phyloP scores from a whole-genome alignment of 2,113 vertebrate species.

The Triplophysa tibetana region DNA sequence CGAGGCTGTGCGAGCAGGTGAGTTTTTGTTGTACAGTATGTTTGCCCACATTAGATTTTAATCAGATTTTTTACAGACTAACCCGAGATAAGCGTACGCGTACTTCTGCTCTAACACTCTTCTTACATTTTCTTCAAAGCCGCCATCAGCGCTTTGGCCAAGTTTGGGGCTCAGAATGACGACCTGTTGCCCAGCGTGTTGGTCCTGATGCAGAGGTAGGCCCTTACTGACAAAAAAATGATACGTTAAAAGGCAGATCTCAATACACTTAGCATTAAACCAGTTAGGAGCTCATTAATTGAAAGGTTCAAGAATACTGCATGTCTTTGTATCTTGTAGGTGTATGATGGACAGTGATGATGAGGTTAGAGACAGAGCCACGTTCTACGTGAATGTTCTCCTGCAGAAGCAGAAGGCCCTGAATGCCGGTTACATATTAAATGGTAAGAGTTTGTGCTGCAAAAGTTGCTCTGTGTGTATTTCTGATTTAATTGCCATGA shows the following conservation, averaged over 20 bases:
- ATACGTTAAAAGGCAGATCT: not conserved
- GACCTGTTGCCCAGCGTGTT: conserved; percentile 92
- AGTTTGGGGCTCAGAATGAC: conserved; percentile 98
- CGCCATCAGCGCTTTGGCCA: conserved; percentile 94
- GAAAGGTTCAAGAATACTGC: not conserved
- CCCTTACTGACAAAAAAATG: not conserved
- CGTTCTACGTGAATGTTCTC: conserved; percentile 94
- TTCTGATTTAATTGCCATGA: not conserved
- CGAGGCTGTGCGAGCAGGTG: conserved; percentile 93
- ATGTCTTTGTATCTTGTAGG: conserved; percentile 62
- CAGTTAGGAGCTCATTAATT: no score
- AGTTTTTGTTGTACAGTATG: conserved; percentile 25
- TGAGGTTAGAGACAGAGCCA: conserved; percentile 94
- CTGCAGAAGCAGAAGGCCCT: conserved; percentile 93
- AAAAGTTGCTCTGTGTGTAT: not conserved
- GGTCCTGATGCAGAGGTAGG: conserved; percentile 92
- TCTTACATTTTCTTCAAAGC: conserved; percentile 70
- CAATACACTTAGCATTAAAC: no score
- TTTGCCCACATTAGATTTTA: no score
- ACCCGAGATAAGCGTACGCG: not conserved
- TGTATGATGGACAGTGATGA: conserved; percentile 99
- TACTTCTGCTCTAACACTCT: not conserved
- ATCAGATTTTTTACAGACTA: not conserved
- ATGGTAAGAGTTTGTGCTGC: conserved; percentile 74
- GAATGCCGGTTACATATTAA: conserved; percentile 94